Evolutionary conservation across 2,888 invertebrate genomes (phyloP).

Genomic region (Acleris sparsana): DNA sequence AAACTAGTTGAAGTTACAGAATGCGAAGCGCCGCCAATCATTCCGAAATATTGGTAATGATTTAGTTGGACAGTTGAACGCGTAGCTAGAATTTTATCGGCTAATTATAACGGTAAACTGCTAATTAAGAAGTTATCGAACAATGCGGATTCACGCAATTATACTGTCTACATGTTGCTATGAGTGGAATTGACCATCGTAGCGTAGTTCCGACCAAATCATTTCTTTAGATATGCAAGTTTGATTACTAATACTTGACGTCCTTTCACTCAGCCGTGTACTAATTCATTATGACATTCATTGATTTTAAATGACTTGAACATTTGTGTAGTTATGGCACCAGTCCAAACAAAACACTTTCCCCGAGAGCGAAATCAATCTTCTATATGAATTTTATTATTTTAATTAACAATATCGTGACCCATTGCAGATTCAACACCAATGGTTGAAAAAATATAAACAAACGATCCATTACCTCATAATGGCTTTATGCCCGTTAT

Average conservation of each 20-base stretch:
- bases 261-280: conserved; percentile 10
- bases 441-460: conserved; percentile 67
- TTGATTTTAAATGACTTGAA: conserved; percentile 23
- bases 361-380: conserved; percentile 6
- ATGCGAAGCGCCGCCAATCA: background rate
- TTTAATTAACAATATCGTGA: conserved; percentile 6
- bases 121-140: conserved; percentile 33
- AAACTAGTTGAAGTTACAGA: no score
- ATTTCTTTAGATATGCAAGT: conserved; percentile 13
- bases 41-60: background rate
- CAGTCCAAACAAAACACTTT: conserved; percentile 24
- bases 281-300: conserved; percentile 22
- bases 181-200: conserved; percentile 42
- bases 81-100: conserved; percentile 17
- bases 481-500: conserved; percentile 61
- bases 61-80: conserved; percentile 8
- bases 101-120: conserved; percentile 27
- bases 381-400: background rate
- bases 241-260: conserved; percentile 14
- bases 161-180: conserved; percentile 42
- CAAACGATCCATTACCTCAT: conserved; percentile 74
- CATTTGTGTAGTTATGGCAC: conserved; percentile 27
- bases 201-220: conserved; percentile 21
- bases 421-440: conserved; percentile 11
- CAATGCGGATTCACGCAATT: conserved; percentile 43